Evolutionary conservation across 2,113 vertebrate species (phyloP), one percentile per base, ranked within the genome.

Genomic region (Cephalophus harveyi): DNA sequence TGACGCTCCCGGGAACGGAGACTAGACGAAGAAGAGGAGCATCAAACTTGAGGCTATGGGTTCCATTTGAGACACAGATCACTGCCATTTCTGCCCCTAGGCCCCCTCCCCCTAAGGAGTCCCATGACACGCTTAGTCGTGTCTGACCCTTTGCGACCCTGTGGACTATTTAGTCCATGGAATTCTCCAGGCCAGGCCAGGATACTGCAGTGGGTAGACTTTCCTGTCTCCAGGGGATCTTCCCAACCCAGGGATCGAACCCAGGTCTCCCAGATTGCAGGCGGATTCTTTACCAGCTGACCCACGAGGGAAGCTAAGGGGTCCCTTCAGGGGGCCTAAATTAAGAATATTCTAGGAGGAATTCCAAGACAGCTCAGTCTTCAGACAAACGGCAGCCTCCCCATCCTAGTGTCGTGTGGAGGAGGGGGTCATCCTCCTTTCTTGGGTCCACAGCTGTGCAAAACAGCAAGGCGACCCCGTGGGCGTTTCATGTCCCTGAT

Each of bases 391-490:
- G n/a, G 54, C 27, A 43, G 27, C 79, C 71, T 43, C 25, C 33
- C 60, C n/a, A 7, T 27, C 36, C 46, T 13, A 23, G 9, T 7
- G 23, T 1, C 0, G 2, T 15, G 36, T 5, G 17, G 28, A 4
- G 17, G 48, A 62, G 17, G 7, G 7, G 2, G 10, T 0, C 12
- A 10, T 43, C 50, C 33, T 25, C 60, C 43, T 27, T n/a, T 27
- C 54, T 46, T 25, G 40, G 10, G 55, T 36, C 43, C 33, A 60
- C 60, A 76, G 54, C 48, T 62, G 40, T 43, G 81, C 25, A 43
- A 57, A 67, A 55, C 27, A 4, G 17, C 7, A 15, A 0, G 33
- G 36, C n/a, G 46, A 11, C 33, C 36, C 16, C 6, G 0, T 2
- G 5, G 46, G 33, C 0, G 3, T 5, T 28, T 57, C 55, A 7